Evolutionary conservation across 1,140 invertebrate species (phyloP), one percentile per base, ranked within the genome.

Genomic region (Habropoda laboriosa): DNA sequence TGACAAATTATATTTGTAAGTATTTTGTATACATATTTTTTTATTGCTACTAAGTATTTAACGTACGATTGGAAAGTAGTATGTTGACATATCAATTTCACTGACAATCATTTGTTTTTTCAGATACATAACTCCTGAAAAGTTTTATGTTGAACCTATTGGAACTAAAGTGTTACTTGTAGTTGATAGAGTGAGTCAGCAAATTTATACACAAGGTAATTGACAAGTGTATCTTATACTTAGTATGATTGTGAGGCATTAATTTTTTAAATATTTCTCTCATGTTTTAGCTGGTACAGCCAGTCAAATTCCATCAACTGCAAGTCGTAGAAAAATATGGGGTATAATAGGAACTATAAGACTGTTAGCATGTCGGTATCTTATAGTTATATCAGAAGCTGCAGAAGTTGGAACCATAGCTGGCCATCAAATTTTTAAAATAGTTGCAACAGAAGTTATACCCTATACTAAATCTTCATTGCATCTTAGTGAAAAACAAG

Each of bases 381-480:
- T 99, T 27, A 94, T 99, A 77, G 96, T 99, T 0, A 97, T 98
- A 64, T 99, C 98, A 27, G 96, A 96, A 85, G 95, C 97, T 74
- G 94, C 96, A 86, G 95, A 96, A 90, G 95, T 99, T 58, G 98
- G 98, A 18, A 96, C 96, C 76, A 94, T 99, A 74, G 96, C 96
- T 90, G 96, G 96, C 1, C 96, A 98, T 86, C 94, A 96, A 53
- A 96, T 99, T 88, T 99, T 96, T 95, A 95, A 96, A 88, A 93
- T 99, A 73, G 95, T 95, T 13, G 95, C 96, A 55, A 96, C 96
- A 45, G 97, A 99, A 85, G 93, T 99, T 47, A 95, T 99, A 83
- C 96, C 98, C 0, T 99, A 97, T 93, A 95, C 96, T 57, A 94
- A 96, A 83, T 97, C 97, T 30, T 95, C 95, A 30, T 93, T 97